Base-by-base conservation (phyloP, 2,113 vertebrate species). In the Chloropsis hardwickii region DNA sequence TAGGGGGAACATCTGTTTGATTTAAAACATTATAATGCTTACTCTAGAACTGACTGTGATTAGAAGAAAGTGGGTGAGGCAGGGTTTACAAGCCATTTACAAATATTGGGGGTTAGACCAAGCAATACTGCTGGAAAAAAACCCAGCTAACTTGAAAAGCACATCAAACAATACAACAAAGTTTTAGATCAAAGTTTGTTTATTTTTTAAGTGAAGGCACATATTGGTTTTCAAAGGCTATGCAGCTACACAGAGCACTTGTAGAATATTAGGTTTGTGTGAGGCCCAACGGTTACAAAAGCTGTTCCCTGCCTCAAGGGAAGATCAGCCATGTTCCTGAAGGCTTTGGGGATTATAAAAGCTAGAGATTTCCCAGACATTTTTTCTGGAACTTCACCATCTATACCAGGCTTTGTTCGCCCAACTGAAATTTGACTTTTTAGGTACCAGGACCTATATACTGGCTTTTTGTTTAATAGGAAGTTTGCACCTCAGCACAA, bases 101-200 rank as follows among this genome's bases (percentile, higher is more conserved):
- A 92, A 70, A 53, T 65, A 70, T 6, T 60, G 70, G 64, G 11
- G 16, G 31, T 90, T 47, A 69, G 82, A 88, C 39, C 62, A 90
- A 83, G 4, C 35, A 76, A 25, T 80, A 54, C 8, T 47, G 81
- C 28, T 37, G 61, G 56, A 51, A 71, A 91, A 91, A 60, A 14
- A 11, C 0, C 8, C 51, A 84, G 28, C 27, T 47, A 60, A 64
- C 29, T 81, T 79, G 53, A 78, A 93, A 88, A 62, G 71, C 86
- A 83, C 50, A 92, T 95, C 76, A 93, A 93, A 83, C 0, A 0
- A 65, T 20, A 70, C 4, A 78, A 86, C 6, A 47, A 84, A 92
- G 54, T 42, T 76, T 88, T 39, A 90, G 54, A 95, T 94, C 86
- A 83, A 92, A 93, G 90, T 47, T 54, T 89, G 67, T 70, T 89